Evolutionary conservation across 2,113 vertebrate species (phyloP).

Genomic region (Zosterops lateralis): DNA sequence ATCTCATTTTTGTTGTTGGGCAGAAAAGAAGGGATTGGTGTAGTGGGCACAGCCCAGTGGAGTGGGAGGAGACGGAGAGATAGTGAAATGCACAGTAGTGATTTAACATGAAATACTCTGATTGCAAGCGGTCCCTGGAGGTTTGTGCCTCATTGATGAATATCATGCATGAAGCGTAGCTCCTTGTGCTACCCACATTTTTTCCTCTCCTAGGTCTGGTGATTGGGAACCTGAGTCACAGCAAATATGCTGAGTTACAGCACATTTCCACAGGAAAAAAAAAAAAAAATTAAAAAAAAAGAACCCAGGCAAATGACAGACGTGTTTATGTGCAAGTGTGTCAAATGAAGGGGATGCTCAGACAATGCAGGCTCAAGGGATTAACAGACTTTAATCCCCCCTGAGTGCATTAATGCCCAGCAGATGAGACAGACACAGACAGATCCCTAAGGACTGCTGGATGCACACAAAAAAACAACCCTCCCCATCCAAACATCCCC

Average conservation of each 20-base stretch:
- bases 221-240: not conserved
- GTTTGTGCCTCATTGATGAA: conserved; percentile 45
- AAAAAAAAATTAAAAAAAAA: accelerated
- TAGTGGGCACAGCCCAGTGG: conserved; percentile 13
- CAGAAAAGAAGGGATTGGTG: conserved; percentile 4
- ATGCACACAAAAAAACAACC: not conserved
- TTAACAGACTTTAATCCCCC: not conserved
- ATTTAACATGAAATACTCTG: not conserved
- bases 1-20: not conserved
- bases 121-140: not conserved
- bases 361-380: not conserved
- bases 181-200: not conserved
- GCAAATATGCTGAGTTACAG: conserved; percentile 1
- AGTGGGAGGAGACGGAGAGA: not conserved
- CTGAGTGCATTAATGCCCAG: not conserved
- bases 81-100: not conserved
- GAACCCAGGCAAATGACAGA: accelerated
- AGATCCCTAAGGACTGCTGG: accelerated
- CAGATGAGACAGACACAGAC: not conserved
- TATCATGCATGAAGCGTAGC: not conserved
- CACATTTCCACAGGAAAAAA: not conserved
- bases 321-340: not conserved
- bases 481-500: not conserved
- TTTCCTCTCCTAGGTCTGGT: not conserved
- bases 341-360: not conserved